phyloP scores from a whole-genome alignment of 2,113 vertebrate species.

The Perccottus glenii region DNA sequence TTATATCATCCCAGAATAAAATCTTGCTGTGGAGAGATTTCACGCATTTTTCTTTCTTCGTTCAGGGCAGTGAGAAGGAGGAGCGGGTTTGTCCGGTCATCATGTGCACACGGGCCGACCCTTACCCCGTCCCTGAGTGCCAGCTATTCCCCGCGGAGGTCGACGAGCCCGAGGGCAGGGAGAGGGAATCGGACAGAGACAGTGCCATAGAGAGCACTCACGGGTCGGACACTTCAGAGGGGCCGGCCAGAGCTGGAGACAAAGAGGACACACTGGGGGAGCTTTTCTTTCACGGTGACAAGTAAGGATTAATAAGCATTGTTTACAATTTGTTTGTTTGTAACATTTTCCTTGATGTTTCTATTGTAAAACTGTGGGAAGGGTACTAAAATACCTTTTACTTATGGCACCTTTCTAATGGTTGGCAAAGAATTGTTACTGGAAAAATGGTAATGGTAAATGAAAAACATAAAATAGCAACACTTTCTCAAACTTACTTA shows the following conservation, averaged over 20 bases:
- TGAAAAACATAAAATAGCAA: not conserved
- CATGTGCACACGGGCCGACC: conserved; percentile 82
- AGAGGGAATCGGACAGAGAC: conserved; percentile 89
- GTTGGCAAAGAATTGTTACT: no score
- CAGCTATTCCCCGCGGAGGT: conserved; percentile 80
- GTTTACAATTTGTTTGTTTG: not conserved
- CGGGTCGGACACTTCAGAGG: conserved; percentile 83
- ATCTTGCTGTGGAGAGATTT: no score
- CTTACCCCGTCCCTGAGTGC: conserved; percentile 68
- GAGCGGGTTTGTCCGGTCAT: conserved; percentile 73
- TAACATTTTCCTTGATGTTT: not conserved
- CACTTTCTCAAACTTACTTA: no score
- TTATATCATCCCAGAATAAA: no score
- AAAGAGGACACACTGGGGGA: conserved; percentile 81
- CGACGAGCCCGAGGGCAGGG: conserved; percentile 78
- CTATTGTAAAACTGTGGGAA: not conserved
- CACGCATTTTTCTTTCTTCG: not conserved
- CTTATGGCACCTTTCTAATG: not conserved
- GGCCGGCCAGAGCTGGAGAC: conserved; percentile 73
- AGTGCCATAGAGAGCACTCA: conserved; percentile 88
- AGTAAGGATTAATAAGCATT: conserved; percentile 76
- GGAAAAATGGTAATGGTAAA: not conserved
- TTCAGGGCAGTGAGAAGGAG: conserved; percentile 78
- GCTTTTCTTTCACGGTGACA: conserved; percentile 87
- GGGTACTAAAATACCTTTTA: not conserved